These are phyloP conservation scores for Carcina quercana DNA, from an alignment of 2,888 invertebrate species.

Conservation along the genomic window DNA sequence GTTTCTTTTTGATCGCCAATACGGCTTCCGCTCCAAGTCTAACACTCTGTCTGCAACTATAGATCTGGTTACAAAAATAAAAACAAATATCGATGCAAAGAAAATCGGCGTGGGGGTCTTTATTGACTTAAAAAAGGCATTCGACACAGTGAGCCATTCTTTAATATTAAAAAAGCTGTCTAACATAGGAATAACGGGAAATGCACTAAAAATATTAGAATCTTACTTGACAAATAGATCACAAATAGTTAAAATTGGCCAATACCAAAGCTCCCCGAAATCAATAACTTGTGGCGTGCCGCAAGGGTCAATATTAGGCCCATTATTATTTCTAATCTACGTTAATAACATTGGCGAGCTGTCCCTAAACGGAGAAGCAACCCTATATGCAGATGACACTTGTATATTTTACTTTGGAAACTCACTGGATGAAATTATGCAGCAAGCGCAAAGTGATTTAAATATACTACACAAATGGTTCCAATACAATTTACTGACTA, in stretches of 20 bases:
- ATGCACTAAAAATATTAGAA: not conserved
- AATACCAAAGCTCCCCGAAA: not conserved
- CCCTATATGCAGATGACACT: constrained; percentile 1
- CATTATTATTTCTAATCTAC: not conserved
- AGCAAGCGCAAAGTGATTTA: constrained; percentile 5
- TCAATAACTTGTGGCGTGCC: not conserved
- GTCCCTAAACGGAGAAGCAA: not conserved
- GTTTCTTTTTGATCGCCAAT: constrained; percentile 2
- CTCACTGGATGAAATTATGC: not conserved
- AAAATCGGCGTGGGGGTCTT: constrained; percentile 1
- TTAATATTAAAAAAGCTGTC: not conserved
- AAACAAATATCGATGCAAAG: constrained; percentile 6
- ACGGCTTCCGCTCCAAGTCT: constrained; percentile 6
- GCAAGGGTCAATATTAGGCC: not conserved
- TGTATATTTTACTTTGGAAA: not conserved
- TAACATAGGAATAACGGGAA: not conserved
- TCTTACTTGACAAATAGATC: not conserved
- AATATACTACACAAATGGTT: constrained; percentile 6
- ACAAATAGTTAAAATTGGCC: not conserved
- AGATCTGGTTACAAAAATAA: constrained; percentile 8
- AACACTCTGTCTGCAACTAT: constrained; percentile 7
- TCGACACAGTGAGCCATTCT: too few relatives aligned
- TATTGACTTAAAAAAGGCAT: not conserved
- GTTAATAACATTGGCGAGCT: constrained; percentile 1
- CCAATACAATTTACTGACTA: constrained; percentile 9